A percentile compares a stretch with the other conserved stretches of the same genome.
Conservation (phyloP, 2,888 invertebrate species). For the Xestia rhomboidea region DNA sequence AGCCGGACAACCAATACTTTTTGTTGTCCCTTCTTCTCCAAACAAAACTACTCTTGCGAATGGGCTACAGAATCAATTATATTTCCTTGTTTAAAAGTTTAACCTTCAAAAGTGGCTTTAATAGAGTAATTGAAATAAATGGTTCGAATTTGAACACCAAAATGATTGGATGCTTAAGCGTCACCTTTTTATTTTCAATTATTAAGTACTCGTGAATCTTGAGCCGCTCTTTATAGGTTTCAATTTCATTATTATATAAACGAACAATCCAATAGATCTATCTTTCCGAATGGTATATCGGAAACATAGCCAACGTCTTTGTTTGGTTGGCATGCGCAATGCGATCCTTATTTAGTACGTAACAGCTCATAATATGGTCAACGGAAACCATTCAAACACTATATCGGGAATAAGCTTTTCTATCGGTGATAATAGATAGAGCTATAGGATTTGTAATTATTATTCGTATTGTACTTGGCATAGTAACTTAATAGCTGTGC, state of each 20-base stretch:
- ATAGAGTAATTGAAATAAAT: neutral
- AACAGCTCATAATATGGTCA: constrained; percentile 53
- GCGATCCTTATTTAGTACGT: constrained; percentile 50
- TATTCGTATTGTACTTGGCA: constrained; percentile 8
- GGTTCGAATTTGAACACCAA: neutral
- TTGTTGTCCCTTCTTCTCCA: neutral
- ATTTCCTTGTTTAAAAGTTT: neutral
- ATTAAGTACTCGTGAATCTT: neutral
- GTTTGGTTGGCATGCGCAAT: constrained; percentile 55
- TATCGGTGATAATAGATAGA: constrained; percentile 24
- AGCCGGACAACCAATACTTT: neutral
- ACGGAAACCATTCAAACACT: constrained; percentile 60
- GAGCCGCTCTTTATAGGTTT: neutral
- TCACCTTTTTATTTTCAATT: neutral
- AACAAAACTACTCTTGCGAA: neutral
- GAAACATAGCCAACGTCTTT: constrained; percentile 43
- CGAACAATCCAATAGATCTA: constrained; percentile 1
- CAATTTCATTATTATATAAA: constrained; percentile 11
- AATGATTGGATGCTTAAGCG: neutral
- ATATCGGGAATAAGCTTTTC: constrained; percentile 35
- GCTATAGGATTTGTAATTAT: constrained; percentile 18
- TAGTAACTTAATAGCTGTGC: neutral
- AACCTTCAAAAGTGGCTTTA: neutral
- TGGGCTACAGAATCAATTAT: neutral
- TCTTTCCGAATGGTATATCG: constrained; percentile 23